These are phyloP conservation scores for Pogonophryne albipinna DNA, from an alignment of 2,797 vertebrate species.

Conservation along the genomic window DNA sequence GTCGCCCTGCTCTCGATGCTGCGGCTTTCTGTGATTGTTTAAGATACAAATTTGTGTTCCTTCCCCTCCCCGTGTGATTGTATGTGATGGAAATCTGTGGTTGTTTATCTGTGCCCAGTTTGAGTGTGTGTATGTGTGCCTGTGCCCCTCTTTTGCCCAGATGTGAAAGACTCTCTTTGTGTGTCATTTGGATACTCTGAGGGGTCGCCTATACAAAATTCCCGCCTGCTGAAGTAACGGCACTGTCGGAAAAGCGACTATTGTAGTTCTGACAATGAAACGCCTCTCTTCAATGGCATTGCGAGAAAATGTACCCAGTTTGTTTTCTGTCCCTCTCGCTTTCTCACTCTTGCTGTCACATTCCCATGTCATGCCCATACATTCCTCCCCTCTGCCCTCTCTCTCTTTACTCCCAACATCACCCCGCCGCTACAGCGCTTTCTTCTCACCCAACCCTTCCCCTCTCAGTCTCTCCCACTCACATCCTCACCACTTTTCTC, in stretches of 20 bases:
- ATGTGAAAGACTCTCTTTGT: conserved; percentile 88
- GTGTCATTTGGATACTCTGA: conserved; percentile 79
- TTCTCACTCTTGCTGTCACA: conserved; percentile 87
- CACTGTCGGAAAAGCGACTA: conserved; percentile 88
- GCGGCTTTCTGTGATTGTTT: conserved; percentile 65
- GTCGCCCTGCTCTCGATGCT: conserved; percentile 38
- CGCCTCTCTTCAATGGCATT: conserved; percentile 85
- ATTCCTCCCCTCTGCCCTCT: conserved; percentile 86
- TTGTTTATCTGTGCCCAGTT: conserved; percentile 72
- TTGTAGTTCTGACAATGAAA: conserved; percentile 90
- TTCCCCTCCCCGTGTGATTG: conserved; percentile 64
- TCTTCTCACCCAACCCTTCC: conserved; percentile 69
- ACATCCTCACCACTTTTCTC: conserved; percentile 43
- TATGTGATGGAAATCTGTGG: conserved; percentile 72
- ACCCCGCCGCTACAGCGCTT: conserved; percentile 57
- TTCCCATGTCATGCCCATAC: conserved; percentile 85
- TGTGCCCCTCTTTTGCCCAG: conserved; percentile 79
- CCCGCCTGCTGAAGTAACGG: conserved; percentile 97
- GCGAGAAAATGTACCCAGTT: conserved; percentile 85
- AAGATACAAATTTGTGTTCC: conserved; percentile 67
- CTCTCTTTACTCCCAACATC: conserved; percentile 71
- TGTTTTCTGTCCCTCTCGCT: conserved; percentile 85
- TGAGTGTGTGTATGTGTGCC: conserved; percentile 76
- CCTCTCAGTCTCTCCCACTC: conserved; percentile 27
- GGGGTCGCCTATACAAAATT: conserved; percentile 92